phyloP scores from a whole-genome alignment of 2,888 invertebrate genomes.

The Orthonychiurus folsomi region DNA sequence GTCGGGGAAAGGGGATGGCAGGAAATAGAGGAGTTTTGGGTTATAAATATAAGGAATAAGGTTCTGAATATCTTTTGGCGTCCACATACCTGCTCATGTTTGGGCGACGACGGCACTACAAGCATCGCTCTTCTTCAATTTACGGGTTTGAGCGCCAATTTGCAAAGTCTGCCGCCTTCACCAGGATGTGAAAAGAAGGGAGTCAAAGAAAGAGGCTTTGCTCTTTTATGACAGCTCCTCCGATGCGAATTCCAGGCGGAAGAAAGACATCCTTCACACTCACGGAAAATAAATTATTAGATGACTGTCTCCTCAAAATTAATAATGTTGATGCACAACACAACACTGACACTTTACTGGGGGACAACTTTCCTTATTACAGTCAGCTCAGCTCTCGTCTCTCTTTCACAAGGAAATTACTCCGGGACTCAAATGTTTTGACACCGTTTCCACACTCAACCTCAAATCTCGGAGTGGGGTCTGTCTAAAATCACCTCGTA shows the following conservation, averaged over 20 bases:
- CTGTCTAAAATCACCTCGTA: too few species aligned
- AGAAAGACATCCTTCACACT: not conserved
- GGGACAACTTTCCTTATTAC: too few species aligned
- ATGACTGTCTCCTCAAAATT: not conserved
- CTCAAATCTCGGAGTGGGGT: too few species aligned
- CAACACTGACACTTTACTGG: too few species aligned
- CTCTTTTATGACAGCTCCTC: not conserved
- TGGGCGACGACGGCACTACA: not conserved
- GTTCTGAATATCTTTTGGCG: too few species aligned
- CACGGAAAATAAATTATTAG: not conserved
- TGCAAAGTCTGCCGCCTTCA: not conserved
- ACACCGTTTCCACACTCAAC: too few species aligned
- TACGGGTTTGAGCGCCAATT: not conserved
- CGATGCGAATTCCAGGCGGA: not conserved
- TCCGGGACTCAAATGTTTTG: too few species aligned
- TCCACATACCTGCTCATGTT: not conserved
- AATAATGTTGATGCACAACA: not conserved
- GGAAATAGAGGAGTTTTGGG: not conserved
- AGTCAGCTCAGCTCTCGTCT: too few species aligned
- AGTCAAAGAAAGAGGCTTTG: not conserved
- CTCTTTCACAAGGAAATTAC: too few species aligned
- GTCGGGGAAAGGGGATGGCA: not conserved
- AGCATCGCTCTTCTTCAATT: not conserved
- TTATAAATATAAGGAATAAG: not conserved
- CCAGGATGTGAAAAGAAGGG: not conserved